Base-by-base conservation (phyloP, 2,888 invertebrate species). In the Ditula angustiorana region DNA sequence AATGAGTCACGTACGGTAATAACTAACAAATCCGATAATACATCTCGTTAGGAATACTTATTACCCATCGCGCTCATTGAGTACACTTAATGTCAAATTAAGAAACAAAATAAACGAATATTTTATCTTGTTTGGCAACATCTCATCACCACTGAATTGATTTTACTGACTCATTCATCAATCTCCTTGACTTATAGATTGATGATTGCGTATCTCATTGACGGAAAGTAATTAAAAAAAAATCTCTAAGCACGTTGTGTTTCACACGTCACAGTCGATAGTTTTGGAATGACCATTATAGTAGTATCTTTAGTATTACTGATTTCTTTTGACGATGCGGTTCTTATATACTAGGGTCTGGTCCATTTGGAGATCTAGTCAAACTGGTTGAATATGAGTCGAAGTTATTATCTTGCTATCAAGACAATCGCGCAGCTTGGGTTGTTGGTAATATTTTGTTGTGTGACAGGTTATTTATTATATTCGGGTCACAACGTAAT, bases 11-110 rank as follows among this genome's bases (percentile, higher is more conserved):
- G 19, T 1, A 28, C 28, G 41, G 28, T 19, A 5, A 55, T 5
- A 30, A 55, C n/a, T 53, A 58, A 66, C 47, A 66, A 64, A 59
- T 16, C 49, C 37, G 61, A 63, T n/a, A n/a, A n/a, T 62, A 67
- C 61, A 62, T 71, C 49, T 57, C 44, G 56, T 68, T 70, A 72
- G 71, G 69, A 66, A 68, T 65, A 74, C 74, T 73, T 73, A 72
- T 72, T 69, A 55, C 56, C 57, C 61, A n/a, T 65, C 67, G 67
- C 71, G 67, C 69, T 68, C 73, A 71, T 84, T 76, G 76, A 74
- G 78, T 73, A 77, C 84, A 83, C 85, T 92, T 91, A 92, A 82
- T 86, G 92, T 92, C 91, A 90, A 85, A 92, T 92, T 92, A 90
- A 78, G 79, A 78, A 70, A 80, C 80, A 82, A 86, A 71, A 69